These are phyloP conservation scores for Schmidtea mediterranea DNA, from an alignment of 1,140 invertebrate genomes.

Conservation along the genomic window DNA sequence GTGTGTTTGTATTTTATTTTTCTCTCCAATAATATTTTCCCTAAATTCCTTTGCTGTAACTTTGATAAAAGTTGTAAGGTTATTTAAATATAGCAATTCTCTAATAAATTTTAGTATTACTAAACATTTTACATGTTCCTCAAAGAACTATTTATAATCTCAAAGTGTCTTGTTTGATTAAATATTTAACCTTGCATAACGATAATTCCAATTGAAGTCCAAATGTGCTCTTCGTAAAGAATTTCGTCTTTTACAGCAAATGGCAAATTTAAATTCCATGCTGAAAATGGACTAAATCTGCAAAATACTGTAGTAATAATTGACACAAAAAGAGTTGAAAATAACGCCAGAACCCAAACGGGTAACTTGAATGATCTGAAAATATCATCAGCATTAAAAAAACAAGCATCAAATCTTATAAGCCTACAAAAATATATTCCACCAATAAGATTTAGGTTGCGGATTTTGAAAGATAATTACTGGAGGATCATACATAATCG, in stretches of 20 bases:
- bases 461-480: conserved; percentile 1
- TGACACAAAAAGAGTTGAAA: neutral
- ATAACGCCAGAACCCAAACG: neutral
- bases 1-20: too few relatives aligned
- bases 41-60: too few relatives aligned
- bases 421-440: neutral
- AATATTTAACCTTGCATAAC: neutral
- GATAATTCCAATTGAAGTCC: neutral
- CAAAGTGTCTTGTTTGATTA: too few relatives aligned
- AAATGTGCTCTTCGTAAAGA: neutral
- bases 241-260: neutral
- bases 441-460: neutral
- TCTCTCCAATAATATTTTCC: too few relatives aligned
- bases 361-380: neutral
- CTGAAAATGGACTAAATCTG: neutral
- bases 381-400: too few relatives aligned
- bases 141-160: too few relatives aligned
- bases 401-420: too few relatives aligned
- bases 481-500: neutral
- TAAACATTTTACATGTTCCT: too few relatives aligned
- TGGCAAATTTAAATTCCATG: neutral
- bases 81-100: too few relatives aligned
- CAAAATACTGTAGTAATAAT: neutral
- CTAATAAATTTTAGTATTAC: too few relatives aligned
- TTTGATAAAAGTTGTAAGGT: too few relatives aligned